Percentiles rank a stretch among this genome's conserved stretches.
phyloP scores from a whole-genome alignment of 2,888 invertebrate genomes.

The Clepsis dumicolana region DNA sequence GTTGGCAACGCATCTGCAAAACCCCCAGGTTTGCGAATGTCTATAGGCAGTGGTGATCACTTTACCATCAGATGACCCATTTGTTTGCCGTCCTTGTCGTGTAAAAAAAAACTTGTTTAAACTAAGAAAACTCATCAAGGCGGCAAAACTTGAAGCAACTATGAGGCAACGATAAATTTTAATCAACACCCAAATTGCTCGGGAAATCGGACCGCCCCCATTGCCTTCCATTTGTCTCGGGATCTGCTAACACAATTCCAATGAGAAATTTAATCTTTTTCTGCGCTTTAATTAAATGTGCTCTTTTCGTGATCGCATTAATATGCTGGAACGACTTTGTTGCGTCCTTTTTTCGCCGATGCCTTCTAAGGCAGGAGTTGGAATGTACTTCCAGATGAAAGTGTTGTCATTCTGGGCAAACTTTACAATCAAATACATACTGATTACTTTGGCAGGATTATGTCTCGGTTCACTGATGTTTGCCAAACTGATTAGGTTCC shows the following conservation, averaged over 20 bases:
- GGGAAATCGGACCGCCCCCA: conserved; percentile 31
- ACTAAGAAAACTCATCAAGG: conserved; percentile 11
- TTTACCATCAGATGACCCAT: no score
- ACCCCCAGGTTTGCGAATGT: no score
- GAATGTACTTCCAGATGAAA: not conserved
- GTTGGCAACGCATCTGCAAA: no score
- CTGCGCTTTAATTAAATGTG: conserved; percentile 36
- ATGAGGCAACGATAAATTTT: conserved; percentile 36
- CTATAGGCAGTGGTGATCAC: no score
- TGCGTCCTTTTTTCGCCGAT: conserved; percentile 10
- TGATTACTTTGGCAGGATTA: no score
- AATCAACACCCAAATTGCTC: conserved; percentile 41
- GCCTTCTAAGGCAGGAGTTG: not conserved
- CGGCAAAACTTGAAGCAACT: conserved; percentile 9
- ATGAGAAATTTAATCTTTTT: conserved; percentile 38
- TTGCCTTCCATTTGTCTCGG: conserved; percentile 39
- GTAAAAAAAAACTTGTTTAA: no score
- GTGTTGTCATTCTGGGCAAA: no score
- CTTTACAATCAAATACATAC: no score
- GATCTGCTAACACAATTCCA: conserved; percentile 39
- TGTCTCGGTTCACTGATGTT: no score
- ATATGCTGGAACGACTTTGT: conserved; percentile 24
- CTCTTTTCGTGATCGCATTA: conserved; percentile 21
- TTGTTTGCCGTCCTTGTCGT: no score
- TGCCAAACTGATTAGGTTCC: no score